Evolutionary conservation across 2,888 invertebrate species (phyloP).

Genomic region (Hetaerina titia): DNA sequence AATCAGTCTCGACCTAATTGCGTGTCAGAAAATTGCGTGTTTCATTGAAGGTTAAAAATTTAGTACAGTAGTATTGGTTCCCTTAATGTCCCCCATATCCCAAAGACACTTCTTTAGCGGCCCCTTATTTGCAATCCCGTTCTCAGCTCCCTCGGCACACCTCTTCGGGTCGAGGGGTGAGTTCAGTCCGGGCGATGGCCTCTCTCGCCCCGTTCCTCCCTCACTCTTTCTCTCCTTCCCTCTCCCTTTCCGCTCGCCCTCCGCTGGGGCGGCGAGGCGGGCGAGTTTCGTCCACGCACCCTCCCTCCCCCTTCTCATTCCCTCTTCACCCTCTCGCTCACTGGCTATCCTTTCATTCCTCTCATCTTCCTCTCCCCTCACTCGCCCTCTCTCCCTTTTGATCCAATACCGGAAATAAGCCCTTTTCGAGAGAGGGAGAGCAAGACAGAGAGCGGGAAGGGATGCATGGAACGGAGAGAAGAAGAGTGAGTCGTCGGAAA

Average conservation of each 20-base stretch:
- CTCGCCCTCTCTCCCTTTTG: slow-evolving; percentile 17
- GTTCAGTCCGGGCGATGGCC: not conserved
- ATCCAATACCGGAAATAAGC: slow-evolving; percentile 56
- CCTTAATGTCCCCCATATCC: too few relatives aligned
- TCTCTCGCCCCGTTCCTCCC: not conserved
- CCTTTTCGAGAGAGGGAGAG: not conserved
- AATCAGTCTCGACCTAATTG: too few relatives aligned
- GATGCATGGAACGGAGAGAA: not conserved
- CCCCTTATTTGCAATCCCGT: too few relatives aligned
- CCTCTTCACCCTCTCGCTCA: not conserved
- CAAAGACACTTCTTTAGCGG: too few relatives aligned
- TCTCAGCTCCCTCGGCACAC: not conserved
- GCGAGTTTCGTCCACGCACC: not conserved
- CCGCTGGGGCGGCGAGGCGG: not conserved
- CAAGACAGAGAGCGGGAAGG: not conserved
- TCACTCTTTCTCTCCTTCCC: not conserved
- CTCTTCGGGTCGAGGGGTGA: not conserved
- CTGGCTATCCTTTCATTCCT: not conserved
- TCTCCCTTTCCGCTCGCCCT: not conserved
- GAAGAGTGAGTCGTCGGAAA: not conserved
- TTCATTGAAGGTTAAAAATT: too few relatives aligned
- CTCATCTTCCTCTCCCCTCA: not conserved
- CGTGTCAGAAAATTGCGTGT: too few relatives aligned
- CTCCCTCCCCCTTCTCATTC: not conserved
- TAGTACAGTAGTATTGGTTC: too few relatives aligned